Conservation (phyloP, 1,140 invertebrate species). For the Paracyclopina nana region DNA sequence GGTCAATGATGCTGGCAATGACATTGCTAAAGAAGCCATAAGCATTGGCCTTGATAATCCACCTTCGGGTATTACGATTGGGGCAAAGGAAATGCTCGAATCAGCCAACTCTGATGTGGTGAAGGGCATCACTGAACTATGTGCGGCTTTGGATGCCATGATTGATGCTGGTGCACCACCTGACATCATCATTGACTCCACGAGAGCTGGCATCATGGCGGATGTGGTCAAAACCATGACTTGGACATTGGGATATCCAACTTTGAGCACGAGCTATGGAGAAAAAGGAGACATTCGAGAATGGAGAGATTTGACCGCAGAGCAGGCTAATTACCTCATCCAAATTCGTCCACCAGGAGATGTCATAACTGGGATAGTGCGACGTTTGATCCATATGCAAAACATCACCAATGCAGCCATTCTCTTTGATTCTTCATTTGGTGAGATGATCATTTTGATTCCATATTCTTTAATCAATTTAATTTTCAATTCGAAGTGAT, state of each 20-base stretch:
- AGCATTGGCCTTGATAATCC: constrained; percentile 43
- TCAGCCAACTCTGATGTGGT: background rate
- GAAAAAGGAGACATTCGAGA: constrained; percentile 50
- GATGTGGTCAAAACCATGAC: constrained; percentile 64
- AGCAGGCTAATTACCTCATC: constrained; percentile 44
- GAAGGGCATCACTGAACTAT: constrained; percentile 32
- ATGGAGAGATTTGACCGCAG: constrained; percentile 44
- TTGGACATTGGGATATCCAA: constrained; percentile 50
- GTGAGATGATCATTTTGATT: no score
- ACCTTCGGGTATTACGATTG: constrained; percentile 28
- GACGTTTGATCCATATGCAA: constrained; percentile 51
- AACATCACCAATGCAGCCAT: constrained; percentile 78
- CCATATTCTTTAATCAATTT: no score
- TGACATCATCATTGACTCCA: constrained; percentile 55
- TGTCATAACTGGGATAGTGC: constrained; percentile 52
- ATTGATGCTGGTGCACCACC: constrained; percentile 39
- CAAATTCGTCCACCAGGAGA: constrained; percentile 58
- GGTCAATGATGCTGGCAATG: constrained; percentile 46
- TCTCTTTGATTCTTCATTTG: constrained; percentile 63
- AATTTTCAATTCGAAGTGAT: no score
- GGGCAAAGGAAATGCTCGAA: background rate
- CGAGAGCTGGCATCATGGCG: constrained; percentile 47
- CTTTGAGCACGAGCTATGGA: constrained; percentile 58
- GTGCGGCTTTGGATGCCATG: constrained; percentile 41
- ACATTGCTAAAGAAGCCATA: constrained; percentile 40